Evolutionary conservation across 1,140 invertebrate species (phyloP).

Genomic region (Drosophila ogumai): DNA sequence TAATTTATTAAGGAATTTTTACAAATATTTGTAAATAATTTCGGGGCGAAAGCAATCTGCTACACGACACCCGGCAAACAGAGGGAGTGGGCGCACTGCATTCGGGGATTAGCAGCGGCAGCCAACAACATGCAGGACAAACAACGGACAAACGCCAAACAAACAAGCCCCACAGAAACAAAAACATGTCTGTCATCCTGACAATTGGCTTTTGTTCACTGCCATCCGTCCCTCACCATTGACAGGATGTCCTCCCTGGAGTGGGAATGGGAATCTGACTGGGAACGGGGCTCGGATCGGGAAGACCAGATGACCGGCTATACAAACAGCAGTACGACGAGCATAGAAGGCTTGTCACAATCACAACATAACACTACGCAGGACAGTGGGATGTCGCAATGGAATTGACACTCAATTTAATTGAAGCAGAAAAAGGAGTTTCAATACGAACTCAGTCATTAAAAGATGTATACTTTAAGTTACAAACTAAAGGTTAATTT

Average conservation of each 20-base stretch:
- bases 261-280: background rate
- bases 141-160: slow-evolving; percentile 46
- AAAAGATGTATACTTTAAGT: background rate
- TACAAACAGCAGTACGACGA: slow-evolving; percentile 45
- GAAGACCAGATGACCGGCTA: slow-evolving; percentile 41
- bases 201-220: slow-evolving; percentile 70
- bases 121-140: slow-evolving; percentile 31
- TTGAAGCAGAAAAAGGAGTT: slow-evolving; percentile 33
- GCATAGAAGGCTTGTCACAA: slow-evolving; percentile 64
- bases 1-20: slow-evolving; percentile 72
- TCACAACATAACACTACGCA: slow-evolving; percentile 43
- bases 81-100: slow-evolving; percentile 32
- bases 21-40: slow-evolving; percentile 83
- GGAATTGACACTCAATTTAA: slow-evolving; percentile 52
- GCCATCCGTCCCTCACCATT: slow-evolving; percentile 30
- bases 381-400: slow-evolving; percentile 16
- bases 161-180: slow-evolving; percentile 57
- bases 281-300: background rate
- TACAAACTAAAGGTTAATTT: background rate
- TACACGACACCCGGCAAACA: slow-evolving; percentile 54
- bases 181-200: slow-evolving; percentile 74
- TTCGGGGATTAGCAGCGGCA: slow-evolving; percentile 65
- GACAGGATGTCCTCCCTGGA: slow-evolving; percentile 22
- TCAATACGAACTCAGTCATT: background rate
- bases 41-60: slow-evolving; percentile 66